Conservation (phyloP, 2,888 invertebrate genomes). For the Dendrolimus pini region DNA sequence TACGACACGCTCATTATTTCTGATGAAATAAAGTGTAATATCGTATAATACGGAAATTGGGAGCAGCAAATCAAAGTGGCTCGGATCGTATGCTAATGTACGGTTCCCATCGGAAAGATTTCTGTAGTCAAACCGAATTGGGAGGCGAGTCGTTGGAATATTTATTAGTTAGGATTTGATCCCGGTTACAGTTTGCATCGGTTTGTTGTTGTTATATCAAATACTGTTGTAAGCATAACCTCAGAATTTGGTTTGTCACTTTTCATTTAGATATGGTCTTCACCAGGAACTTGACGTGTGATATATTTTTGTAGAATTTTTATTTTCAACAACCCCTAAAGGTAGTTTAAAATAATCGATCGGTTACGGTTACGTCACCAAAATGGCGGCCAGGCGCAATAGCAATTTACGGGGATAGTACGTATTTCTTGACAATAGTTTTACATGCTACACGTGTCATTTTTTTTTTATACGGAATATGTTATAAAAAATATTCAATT, state of each 20-base stretch:
- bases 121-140: slow-evolving; percentile 49
- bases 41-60: slow-evolving; percentile 3
- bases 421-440: no score
- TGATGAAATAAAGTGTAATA: slow-evolving; percentile 13
- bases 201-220: slow-evolving; percentile 33
- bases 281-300: no score
- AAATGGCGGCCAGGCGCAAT: no score
- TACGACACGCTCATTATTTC: slow-evolving; percentile 10
- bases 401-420: no score
- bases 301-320: no score
- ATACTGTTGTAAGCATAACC: slow-evolving; percentile 28
- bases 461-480: no score
- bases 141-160: slow-evolving; percentile 67
- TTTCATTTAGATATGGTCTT: slow-evolving; percentile 6
- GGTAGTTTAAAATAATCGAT: no score
- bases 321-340: no score
- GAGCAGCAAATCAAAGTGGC: slow-evolving; percentile 26
- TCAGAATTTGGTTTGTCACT: slow-evolving; percentile 15
- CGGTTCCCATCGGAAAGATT: slow-evolving; percentile 65
- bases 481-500: no score
- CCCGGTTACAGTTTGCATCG: slow-evolving; percentile 27
- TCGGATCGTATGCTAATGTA: slow-evolving; percentile 56
- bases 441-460: no score
- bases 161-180: slow-evolving; percentile 62
- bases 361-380: no score